Evolutionary conservation across 2,113 vertebrate genomes (phyloP).

Genomic region (Rhagologus leucostigma): DNA sequence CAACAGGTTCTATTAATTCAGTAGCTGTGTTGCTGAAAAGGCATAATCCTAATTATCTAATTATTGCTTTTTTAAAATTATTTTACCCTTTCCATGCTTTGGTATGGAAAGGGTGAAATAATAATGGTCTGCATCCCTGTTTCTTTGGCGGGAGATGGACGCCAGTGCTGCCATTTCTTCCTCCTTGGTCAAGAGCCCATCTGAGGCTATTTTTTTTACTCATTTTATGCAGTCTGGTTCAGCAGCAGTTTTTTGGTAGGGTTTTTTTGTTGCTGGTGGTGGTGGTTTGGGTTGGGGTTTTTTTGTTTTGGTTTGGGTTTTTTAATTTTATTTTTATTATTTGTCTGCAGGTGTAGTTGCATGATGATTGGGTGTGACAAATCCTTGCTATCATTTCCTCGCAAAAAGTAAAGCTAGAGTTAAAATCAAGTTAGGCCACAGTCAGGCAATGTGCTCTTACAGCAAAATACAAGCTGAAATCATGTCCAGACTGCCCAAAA

Average conservation of each 20-base stretch:
- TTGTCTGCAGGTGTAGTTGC: neutral
- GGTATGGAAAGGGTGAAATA: neutral
- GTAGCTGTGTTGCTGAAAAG: neutral
- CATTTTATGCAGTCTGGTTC: neutral
- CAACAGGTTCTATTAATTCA: neutral
- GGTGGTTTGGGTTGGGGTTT: neutral
- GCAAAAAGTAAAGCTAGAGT: neutral
- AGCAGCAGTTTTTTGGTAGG: neutral
- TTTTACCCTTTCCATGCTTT: neutral
- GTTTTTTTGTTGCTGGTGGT: neutral
- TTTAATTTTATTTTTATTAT: neutral
- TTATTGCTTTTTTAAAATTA: neutral
- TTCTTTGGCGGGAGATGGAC: neutral
- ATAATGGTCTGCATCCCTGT: neutral
- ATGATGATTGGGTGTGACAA: neutral
- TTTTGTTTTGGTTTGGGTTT: neutral
- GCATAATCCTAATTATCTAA: neutral
- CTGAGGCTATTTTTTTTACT: neutral
- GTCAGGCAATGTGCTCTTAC: neutral
- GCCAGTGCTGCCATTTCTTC: rapidly evolving
- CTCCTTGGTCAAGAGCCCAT: neutral
- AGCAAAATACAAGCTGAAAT: neutral
- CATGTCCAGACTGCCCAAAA: neutral
- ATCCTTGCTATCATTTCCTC: neutral
- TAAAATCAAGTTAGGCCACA: neutral